These are phyloP conservation scores for Gymnarchus niloticus DNA, from an alignment of 2,113 vertebrate genomes.

Conservation along the genomic window DNA sequence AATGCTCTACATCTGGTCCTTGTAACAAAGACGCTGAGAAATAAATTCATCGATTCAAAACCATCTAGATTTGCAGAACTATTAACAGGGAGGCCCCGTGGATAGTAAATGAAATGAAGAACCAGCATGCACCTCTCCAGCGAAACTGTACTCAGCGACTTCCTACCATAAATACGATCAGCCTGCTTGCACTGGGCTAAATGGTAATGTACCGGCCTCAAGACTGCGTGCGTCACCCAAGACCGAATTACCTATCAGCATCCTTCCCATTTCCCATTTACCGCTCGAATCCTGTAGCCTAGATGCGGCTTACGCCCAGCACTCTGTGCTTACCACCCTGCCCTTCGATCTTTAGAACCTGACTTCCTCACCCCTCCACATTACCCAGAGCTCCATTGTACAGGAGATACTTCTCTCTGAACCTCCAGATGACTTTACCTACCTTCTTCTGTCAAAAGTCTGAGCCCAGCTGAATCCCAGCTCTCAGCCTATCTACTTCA, in stretches of 20 bases:
- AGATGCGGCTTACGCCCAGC: neutral
- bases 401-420: neutral
- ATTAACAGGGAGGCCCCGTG: neutral
- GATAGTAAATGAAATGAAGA: conserved; percentile 3
- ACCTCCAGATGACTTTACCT: neutral
- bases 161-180: neutral
- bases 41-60: neutral
- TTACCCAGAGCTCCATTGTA: neutral
- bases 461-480: neutral
- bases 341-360: neutral
- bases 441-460: neutral
- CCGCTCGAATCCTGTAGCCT: neutral
- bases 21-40: neutral
- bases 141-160: neutral
- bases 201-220: neutral
- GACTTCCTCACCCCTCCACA: neutral
- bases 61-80: neutral
- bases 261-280: neutral
- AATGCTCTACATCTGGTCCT: neutral
- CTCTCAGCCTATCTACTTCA: neutral
- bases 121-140: neutral
- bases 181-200: neutral
- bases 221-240: neutral
- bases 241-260: neutral
- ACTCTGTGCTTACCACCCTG: neutral